Conservation (phyloP, 2,888 invertebrate species). For the Synanthedon tipuliformis region DNA sequence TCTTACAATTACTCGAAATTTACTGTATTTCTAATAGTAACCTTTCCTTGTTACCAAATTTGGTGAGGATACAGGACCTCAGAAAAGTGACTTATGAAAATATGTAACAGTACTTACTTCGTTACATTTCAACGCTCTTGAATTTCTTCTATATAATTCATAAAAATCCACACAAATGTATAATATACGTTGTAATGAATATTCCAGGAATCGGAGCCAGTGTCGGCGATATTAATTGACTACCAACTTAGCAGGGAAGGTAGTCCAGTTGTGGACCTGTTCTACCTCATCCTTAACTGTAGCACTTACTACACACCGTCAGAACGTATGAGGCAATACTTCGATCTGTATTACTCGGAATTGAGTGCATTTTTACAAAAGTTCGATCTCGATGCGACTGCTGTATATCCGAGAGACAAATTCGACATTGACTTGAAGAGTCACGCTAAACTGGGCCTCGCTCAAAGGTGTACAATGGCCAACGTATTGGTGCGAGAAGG, state of each 20-base stretch:
- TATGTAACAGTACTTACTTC: too few species aligned
- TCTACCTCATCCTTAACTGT: slow-evolving; percentile 29
- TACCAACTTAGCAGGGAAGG: slow-evolving; percentile 23
- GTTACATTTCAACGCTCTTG: too few species aligned
- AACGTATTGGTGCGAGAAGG: slow-evolving; percentile 11
- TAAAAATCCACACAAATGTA: too few species aligned
- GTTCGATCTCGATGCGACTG: slow-evolving; percentile 15
- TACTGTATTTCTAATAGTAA: too few species aligned
- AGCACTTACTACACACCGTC: slow-evolving; percentile 22
- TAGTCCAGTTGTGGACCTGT: slow-evolving; percentile 22
- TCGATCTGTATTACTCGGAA: slow-evolving; percentile 20
- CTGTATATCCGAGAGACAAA: slow-evolving; percentile 17
- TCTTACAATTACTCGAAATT: too few species aligned
- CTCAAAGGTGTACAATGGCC: slow-evolving; percentile 10
- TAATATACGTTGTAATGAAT: too few species aligned
- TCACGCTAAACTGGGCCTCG: slow-evolving; percentile 15
- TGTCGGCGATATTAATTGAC: slow-evolving; percentile 25
- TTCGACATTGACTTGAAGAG: slow-evolving; percentile 20
- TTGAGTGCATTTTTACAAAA: slow-evolving; percentile 16
- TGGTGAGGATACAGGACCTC: too few species aligned
- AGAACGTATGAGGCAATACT: slow-evolving; percentile 19
- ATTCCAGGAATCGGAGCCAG: slow-evolving; percentile 19
- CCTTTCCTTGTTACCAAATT: too few species aligned
- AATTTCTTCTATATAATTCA: too few species aligned
- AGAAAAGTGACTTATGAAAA: too few species aligned